Evolutionary conservation across 2,888 invertebrate species (phyloP), one percentile per base, ranked within the genome.

Genomic region (Eupithecia subumbrata): DNA sequence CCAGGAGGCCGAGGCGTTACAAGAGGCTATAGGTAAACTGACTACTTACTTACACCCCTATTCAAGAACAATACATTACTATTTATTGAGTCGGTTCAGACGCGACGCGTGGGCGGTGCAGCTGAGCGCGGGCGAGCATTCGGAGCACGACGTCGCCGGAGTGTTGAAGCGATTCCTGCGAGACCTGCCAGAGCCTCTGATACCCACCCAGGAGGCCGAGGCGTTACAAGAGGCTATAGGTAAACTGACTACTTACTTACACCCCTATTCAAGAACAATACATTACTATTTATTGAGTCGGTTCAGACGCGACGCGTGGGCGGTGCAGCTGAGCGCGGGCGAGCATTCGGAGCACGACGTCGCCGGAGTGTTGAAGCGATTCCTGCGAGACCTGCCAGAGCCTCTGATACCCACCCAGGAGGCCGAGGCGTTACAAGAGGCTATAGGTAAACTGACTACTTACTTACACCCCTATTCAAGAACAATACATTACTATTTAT

Each of bases 61-160:
- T 30, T 30, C 30, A 30, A 30, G 30, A 30, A 30, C 30, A 30
- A 30, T 30, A 2, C 30, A n/a, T n/a, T n/a, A n/a, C n/a, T n/a
- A n/a, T n/a, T 93, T 99, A 25, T 92, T 98, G 75, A 95, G 96
- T 11, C 95, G 96, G 70, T 98, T 98, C 88, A 95, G 97, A 5
- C 96, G 96, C 80, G 97, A 98, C 87, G 97, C 98, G 18, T 98
- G 98, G 96, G 96, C 97, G 8, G 97, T 98, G 7, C 97, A 98
- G 88, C 95, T 98, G 69, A 97, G 97, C 18, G 95, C 96, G 8
- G 96, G 96, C 66, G 96, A 97, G 71, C 98, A 97, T 85, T 96
- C 96, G 0, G 98, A 98, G 83, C 97, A 98, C 89, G 98, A 98
- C 87, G 98, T 98, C 18, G 97, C 98, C 5, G 98, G 97, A 56